Evolutionary conservation across 2,888 invertebrate genomes (phyloP).

Genomic region (Prosapia bicincta): DNA sequence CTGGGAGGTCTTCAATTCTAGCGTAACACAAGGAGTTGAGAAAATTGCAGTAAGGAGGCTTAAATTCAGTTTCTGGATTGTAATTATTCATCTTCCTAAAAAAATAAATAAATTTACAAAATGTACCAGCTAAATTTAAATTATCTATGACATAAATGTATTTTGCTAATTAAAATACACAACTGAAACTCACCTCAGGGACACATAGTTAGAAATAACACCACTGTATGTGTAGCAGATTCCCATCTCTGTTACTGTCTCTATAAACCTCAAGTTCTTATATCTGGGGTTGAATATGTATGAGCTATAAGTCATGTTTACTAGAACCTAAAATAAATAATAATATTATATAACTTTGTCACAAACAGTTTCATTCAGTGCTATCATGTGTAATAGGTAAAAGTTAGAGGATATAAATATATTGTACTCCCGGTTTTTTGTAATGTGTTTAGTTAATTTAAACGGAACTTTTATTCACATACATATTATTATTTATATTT

Average conservation of each 20-base stretch:
- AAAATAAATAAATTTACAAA: constrained; percentile 8
- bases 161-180: too few relatives aligned
- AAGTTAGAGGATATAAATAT: too few relatives aligned
- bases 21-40: constrained; percentile 52
- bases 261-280: constrained; percentile 36
- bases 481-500: too few relatives aligned
- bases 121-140: too few relatives aligned
- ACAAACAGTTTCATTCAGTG: too few relatives aligned
- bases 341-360: too few relatives aligned
- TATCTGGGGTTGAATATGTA: constrained; percentile 37
- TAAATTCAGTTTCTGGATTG: constrained; percentile 9
- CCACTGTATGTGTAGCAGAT: constrained; percentile 63
- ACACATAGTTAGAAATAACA: constrained; percentile 51
- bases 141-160: too few relatives aligned
- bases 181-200: constrained; percentile 48
- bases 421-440: too few relatives aligned
- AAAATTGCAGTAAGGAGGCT: constrained; percentile 51
- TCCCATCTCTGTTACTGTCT: constrained; percentile 59
- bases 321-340: constrained; percentile 32
- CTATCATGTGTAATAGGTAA: too few relatives aligned
- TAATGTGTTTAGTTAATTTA: too few relatives aligned
- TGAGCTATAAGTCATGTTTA: constrained; percentile 33
- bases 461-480: too few relatives aligned
- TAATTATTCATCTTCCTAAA: background rate
- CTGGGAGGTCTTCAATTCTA: constrained; percentile 49